Conservation (phyloP, 2,797 vertebrate species). For the Lutjanus argentimaculatus region DNA sequence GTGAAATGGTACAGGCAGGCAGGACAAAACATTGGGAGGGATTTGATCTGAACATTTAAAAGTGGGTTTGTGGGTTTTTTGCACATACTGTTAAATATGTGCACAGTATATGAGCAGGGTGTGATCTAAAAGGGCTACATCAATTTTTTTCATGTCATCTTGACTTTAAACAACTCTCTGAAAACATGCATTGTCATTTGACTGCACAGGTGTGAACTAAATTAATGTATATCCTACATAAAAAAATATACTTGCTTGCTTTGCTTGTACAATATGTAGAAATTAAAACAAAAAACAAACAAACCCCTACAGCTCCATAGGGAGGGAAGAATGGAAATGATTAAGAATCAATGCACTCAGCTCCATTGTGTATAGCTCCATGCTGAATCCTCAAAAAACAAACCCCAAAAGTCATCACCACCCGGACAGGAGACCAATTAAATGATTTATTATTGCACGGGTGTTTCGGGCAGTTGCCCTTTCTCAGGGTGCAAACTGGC, state of each 20-base stretch:
- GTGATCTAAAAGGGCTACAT: too few species aligned
- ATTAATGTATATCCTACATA: background rate
- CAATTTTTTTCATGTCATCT: too few species aligned
- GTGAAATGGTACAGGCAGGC: too few species aligned
- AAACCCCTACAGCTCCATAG: background rate
- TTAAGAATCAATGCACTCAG: conserved; percentile 26
- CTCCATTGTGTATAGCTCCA: conserved; percentile 13
- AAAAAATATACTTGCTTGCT: background rate
- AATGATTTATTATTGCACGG: conserved; percentile 37
- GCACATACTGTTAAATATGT: too few species aligned
- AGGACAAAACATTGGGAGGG: too few species aligned
- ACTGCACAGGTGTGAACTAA: background rate
- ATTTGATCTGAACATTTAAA: too few species aligned
- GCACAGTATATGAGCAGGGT: too few species aligned
- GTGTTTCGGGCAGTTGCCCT: background rate
- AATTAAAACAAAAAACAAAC: background rate
- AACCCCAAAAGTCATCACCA: conserved; percentile 30
- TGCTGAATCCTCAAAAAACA: conserved; percentile 51
- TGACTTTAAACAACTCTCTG: background rate
- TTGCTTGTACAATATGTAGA: background rate
- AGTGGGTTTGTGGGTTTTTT: too few species aligned
- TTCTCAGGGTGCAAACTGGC: background rate
- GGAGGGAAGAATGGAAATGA: conserved; percentile 8
- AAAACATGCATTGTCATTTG: background rate
- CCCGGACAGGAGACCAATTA: conserved; percentile 35